Conservation (phyloP, 2,113 vertebrate species). For the Pterophyllum scalare region DNA sequence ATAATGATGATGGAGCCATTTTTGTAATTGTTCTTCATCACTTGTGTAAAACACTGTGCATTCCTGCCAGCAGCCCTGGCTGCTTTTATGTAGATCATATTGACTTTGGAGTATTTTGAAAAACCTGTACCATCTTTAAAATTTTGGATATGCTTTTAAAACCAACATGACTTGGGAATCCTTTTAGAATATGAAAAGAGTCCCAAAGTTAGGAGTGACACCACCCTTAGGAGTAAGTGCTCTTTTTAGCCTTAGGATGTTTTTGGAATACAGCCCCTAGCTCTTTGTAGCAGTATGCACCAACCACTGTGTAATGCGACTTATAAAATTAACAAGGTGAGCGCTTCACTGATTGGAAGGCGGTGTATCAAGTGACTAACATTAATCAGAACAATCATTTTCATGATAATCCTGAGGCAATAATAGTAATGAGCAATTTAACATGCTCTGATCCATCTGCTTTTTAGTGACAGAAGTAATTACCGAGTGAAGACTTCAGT, state of each 20-base stretch:
- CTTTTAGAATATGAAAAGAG: neutral
- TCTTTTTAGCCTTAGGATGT: neutral
- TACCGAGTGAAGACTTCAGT: conserved; percentile 20
- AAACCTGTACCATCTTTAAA: neutral
- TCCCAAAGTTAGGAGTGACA: neutral
- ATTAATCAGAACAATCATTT: conserved; percentile 6
- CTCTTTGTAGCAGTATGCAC: neutral
- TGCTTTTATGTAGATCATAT: neutral
- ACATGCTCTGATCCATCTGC: conserved; percentile 5
- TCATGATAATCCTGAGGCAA: conserved; percentile 21
- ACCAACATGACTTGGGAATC: neutral
- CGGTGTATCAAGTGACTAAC: conserved; percentile 1
- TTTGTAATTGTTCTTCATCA: neutral
- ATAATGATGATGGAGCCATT: neutral
- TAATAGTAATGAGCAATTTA: conserved; percentile 20
- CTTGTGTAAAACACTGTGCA: neutral
- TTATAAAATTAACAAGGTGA: neutral
- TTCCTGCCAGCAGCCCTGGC: neutral
- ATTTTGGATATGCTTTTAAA: neutral
- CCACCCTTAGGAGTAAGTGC: neutral
- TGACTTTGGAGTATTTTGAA: neutral
- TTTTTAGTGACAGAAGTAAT: conserved; percentile 31
- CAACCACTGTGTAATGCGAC: neutral
- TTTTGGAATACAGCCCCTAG: neutral
- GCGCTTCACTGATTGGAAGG: neutral